phyloP scores from a whole-genome alignment of 1,140 invertebrate species.

The Trachymyrmex septentrionalis region DNA sequence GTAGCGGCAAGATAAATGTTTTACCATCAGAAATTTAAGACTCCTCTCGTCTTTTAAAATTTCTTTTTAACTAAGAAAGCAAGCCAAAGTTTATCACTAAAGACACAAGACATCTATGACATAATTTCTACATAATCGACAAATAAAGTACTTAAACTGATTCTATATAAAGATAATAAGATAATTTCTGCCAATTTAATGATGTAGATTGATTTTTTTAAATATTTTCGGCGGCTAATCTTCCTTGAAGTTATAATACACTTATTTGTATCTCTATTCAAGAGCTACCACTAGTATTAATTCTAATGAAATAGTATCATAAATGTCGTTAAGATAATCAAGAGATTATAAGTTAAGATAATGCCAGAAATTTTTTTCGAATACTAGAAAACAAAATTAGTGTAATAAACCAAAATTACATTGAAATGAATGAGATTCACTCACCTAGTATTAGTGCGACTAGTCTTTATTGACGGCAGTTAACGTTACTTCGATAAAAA shows the following conservation, averaged over 20 bases:
- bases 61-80: neutral
- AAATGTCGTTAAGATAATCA: neutral
- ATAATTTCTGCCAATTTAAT: neutral
- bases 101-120: neutral
- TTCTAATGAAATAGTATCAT: neutral
- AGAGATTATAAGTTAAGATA: neutral
- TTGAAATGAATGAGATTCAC: conserved; percentile 26
- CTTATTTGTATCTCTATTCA: neutral
- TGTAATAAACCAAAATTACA: neutral
- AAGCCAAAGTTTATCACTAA: conserved; percentile 1
- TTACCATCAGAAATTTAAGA: conserved; percentile 76
- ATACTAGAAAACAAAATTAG: neutral
- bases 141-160: conserved; percentile 38
- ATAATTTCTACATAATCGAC: conserved; percentile 22
- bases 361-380: neutral
- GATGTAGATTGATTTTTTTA: neutral
- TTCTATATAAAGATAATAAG: neutral
- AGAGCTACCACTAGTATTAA: conserved; percentile 12
- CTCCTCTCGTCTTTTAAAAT: neutral
- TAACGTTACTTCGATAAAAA: conserved; percentile 14
- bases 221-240: conserved; percentile 9
- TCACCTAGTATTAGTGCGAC: conserved; percentile 11
- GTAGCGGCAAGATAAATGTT: conserved; percentile 79
- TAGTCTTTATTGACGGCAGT: conserved; percentile 11
- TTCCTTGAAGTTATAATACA: neutral